Percentiles rank a stretch among this genome's conserved stretches.
phyloP scores from a whole-genome alignment of 2,888 invertebrate species.

The Synanthedon myopaeformis region DNA sequence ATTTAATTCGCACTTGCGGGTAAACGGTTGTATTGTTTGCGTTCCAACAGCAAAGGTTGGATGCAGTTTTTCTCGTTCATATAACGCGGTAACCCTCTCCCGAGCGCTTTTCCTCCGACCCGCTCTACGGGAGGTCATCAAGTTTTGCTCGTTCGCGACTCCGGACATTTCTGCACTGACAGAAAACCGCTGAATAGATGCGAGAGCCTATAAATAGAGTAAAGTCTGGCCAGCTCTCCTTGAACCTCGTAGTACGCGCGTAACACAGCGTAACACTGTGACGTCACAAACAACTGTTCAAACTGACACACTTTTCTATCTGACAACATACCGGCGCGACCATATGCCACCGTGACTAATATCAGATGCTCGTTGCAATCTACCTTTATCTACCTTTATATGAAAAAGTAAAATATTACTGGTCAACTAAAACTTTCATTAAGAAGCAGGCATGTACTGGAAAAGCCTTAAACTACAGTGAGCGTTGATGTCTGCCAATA shows the following conservation, averaged over 20 bases:
- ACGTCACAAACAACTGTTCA: conserved; percentile 57
- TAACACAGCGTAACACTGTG: conserved; percentile 50
- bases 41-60: background rate
- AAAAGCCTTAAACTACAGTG: too few species aligned
- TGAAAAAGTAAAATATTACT: background rate
- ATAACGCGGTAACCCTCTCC: conserved; percentile 20
- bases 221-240: conserved; percentile 63
- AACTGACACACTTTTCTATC: conserved; percentile 64
- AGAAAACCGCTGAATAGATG: conserved; percentile 60
- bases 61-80: background rate
- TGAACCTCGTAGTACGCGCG: conserved; percentile 56
- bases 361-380: conserved; percentile 37
- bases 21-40: background rate
- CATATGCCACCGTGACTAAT: conserved; percentile 50
- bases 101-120: conserved; percentile 25
- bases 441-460: too few species aligned
- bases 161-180: conserved; percentile 67
- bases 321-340: conserved; percentile 49
- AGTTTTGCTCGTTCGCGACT: conserved; percentile 52
- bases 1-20: conserved; percentile 31
- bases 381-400: conserved; percentile 10
- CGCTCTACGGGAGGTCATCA: conserved; percentile 32
- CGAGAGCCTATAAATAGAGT: conserved; percentile 63
- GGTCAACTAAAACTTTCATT: too few species aligned
- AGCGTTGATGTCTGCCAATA: too few species aligned